Percentiles rank a stretch among this genome's conserved stretches.
These are phyloP conservation scores for Platichthys flesus DNA, from an alignment of 2,113 vertebrate genomes.

Conservation along the genomic window DNA sequence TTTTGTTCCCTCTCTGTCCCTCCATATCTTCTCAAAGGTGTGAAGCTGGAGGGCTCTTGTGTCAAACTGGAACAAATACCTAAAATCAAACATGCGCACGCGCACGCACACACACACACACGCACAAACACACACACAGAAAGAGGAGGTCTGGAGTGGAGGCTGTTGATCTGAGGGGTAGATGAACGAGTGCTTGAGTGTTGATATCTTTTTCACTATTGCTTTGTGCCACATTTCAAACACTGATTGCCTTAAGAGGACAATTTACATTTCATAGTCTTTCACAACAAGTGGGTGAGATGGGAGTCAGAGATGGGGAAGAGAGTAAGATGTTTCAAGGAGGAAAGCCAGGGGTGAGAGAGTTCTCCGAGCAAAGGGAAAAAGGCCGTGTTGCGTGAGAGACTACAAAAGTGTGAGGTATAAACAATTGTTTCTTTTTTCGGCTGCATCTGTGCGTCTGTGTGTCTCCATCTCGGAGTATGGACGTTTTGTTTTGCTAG, in stretches of 20 bases:
- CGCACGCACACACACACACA: background rate
- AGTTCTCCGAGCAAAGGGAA: constrained; percentile 59
- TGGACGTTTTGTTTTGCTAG: constrained; percentile 52
- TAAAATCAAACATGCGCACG: constrained; percentile 26
- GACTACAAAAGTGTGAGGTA: constrained; percentile 44
- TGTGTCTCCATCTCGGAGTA: constrained; percentile 16
- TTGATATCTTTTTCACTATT: constrained; percentile 75
- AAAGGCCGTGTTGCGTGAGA: constrained; percentile 28
- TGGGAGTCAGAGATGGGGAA: constrained; percentile 51
- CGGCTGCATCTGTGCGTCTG: constrained; percentile 8
- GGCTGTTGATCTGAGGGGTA: constrained; percentile 69
- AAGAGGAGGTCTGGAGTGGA: constrained; percentile 57
- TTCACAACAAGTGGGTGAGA: constrained; percentile 75
- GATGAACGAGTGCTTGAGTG: constrained; percentile 73
- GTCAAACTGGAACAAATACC: constrained; percentile 73
- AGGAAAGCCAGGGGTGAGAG: constrained; percentile 58
- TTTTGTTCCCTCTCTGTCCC: constrained; percentile 44
- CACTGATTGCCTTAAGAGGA: constrained; percentile 78
- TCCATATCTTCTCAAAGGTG: constrained; percentile 56
- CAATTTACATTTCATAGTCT: constrained; percentile 79
- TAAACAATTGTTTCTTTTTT: constrained; percentile 53
- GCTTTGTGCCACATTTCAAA: constrained; percentile 78
- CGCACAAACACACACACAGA: constrained; percentile 16
- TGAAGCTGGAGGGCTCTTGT: constrained; percentile 59
- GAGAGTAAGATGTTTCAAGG: constrained; percentile 62